phyloP scores from a whole-genome alignment of 37 sponge, comb jelly and placozoan species.

The Diacarnus erythraeanus region DNA sequence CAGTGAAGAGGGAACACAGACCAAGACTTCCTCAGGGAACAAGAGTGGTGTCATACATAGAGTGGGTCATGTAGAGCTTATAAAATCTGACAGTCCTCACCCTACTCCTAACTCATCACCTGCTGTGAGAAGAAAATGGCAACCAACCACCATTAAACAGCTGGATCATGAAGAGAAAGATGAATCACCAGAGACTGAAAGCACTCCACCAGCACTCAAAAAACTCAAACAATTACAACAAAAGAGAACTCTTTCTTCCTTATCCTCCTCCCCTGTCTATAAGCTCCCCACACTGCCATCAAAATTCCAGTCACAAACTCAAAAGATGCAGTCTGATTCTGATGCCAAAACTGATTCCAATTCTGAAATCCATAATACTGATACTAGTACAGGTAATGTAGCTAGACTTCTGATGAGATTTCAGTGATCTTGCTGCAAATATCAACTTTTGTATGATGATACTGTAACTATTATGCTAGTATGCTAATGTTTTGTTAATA shows the following conservation, averaged over 20 bases:
- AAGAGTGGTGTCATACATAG: not conserved
- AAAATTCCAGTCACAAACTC: not conserved
- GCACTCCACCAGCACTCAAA: not conserved
- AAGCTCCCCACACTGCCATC: not conserved
- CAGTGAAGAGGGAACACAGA: not conserved
- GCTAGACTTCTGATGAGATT: slow-evolving; percentile 7
- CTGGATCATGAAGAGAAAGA: not conserved
- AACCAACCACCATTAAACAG: not conserved
- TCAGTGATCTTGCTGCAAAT: not conserved
- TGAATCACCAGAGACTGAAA: not conserved
- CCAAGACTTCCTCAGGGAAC: not conserved
- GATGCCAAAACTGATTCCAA: not conserved
- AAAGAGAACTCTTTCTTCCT: not conserved
- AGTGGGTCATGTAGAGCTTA: not conserved
- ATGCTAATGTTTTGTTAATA: too few relatives aligned
- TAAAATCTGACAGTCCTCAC: not conserved
- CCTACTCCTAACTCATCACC: not conserved
- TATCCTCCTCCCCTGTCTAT: not conserved
- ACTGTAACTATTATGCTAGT: not conserved
- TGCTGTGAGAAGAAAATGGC: not conserved
- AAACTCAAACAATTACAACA: not conserved
- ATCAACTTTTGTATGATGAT: not conserved
- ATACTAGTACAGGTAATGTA: slow-evolving; percentile 1
- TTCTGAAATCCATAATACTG: not conserved
- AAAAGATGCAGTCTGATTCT: too few relatives aligned